Conservation (phyloP, 2,888 invertebrate species). For the Odontothrips loti region DNA sequence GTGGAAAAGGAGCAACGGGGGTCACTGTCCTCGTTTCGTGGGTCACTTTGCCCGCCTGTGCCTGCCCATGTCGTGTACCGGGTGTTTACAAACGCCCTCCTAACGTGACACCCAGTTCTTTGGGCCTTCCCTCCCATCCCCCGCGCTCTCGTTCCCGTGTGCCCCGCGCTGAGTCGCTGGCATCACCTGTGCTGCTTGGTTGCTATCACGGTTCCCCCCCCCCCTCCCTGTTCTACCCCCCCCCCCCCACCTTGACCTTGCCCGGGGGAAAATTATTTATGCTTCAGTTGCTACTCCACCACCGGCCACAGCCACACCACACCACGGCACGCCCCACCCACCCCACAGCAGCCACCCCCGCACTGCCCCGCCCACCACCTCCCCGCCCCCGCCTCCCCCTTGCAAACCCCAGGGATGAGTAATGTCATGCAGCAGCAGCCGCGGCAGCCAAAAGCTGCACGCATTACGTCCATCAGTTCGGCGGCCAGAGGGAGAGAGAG, state of each 20-base stretch:
- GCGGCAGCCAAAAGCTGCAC: background rate
- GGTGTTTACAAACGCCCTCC: no score
- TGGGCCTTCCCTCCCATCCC: no score
- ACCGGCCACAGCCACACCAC: background rate
- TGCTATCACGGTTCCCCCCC: background rate
- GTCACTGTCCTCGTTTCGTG: no score
- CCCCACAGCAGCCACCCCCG: background rate
- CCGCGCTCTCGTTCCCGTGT: no score
- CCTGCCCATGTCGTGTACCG: no score
- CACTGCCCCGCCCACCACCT: background rate
- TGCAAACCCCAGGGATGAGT: background rate
- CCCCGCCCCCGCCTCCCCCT: background rate
- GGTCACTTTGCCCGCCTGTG: no score
- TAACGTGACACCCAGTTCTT: no score
- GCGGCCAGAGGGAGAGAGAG: no score
- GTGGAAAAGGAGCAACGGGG: no score
- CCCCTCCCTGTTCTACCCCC: background rate
- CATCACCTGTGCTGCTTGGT: background rate
- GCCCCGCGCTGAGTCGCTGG: background rate
- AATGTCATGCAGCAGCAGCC: no score
- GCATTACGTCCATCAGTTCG: no score
- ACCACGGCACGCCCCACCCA: background rate
- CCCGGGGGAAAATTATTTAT: slow-evolving; percentile 11
- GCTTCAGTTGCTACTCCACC: background rate
- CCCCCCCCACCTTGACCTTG: slow-evolving; percentile 6